Evolutionary conservation across 1,140 invertebrate species (phyloP).

Genomic region (Euschistus heros): DNA sequence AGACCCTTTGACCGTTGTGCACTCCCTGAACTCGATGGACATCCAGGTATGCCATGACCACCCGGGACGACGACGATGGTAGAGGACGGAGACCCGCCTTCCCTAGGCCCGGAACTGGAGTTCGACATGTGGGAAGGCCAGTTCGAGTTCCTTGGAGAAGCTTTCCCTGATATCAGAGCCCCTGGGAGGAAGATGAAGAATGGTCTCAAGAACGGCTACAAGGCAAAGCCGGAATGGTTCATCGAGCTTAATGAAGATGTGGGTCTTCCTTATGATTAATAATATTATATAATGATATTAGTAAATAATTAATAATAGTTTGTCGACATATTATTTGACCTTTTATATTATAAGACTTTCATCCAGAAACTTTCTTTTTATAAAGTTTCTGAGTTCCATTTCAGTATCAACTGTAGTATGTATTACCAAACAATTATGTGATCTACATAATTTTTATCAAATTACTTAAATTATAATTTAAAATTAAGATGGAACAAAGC

Average conservation of each 20-base stretch:
- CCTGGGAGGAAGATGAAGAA: constrained; percentile 8
- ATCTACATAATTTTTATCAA: no score
- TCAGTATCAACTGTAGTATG: no score
- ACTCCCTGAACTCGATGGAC: background rate
- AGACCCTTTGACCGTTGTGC: background rate
- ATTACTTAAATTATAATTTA: no score
- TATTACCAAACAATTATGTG: no score
- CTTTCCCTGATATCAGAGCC: background rate
- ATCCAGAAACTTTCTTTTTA: no score
- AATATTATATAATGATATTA: no score
- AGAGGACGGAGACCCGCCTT: constrained; percentile 14
- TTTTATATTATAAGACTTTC: no score
- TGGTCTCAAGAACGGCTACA: constrained; percentile 9
- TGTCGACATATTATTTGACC: no score
- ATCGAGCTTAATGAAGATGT: constrained; percentile 8
- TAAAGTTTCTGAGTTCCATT: no score
- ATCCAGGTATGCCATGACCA: constrained; percentile 9
- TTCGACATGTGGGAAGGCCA: constrained; percentile 79
- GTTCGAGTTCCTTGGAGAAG: constrained; percentile 52
- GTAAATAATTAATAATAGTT: no score
- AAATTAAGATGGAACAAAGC: no score
- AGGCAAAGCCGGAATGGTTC: constrained; percentile 6
- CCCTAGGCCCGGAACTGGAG: constrained; percentile 36
- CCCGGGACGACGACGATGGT: constrained; percentile 1
- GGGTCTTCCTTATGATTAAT: background rate